Evolutionary conservation across 2,888 invertebrate genomes (phyloP).

Genomic region (Microctonus hyperodae): DNA sequence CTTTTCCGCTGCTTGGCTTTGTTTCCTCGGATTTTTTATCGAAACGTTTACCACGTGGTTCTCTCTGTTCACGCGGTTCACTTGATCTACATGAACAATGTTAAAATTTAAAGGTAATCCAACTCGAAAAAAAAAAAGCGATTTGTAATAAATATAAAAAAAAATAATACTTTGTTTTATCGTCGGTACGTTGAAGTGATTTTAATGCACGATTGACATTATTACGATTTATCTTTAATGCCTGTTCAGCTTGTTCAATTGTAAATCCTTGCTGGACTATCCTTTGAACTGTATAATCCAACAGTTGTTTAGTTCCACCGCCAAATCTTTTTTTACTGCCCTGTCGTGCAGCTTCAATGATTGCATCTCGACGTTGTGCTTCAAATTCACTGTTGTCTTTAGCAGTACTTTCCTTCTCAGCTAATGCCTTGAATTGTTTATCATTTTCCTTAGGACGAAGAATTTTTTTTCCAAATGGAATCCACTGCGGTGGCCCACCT

Average conservation of each 20-base stretch:
- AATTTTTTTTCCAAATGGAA: conserved; percentile 85
- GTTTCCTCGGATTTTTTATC: conserved; percentile 66
- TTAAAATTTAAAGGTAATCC: not conserved
- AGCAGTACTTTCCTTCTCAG: conserved; percentile 68
- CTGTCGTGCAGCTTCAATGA: conserved; percentile 83
- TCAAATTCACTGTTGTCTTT: conserved; percentile 87
- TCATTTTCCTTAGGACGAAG: conserved; percentile 68
- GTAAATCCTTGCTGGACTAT: conserved; percentile 82
- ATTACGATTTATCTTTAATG: conserved; percentile 75
- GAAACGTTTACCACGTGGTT: conserved; percentile 61
- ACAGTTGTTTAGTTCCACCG: conserved; percentile 67
- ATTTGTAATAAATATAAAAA: not conserved
- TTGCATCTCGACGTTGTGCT: conserved; percentile 86
- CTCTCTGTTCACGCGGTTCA: conserved; percentile 62
- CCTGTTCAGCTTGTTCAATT: conserved; percentile 78
- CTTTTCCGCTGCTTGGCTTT: conserved; percentile 78
- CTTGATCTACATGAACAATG: conserved; percentile 13
- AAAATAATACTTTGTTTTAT: conserved; percentile 37
- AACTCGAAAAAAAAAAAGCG: too few relatives aligned
- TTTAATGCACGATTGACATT: conserved; percentile 77
- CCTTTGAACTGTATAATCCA: conserved; percentile 79
- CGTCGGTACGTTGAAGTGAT: conserved; percentile 67
- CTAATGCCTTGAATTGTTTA: conserved; percentile 76
- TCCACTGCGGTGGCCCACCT: conserved; percentile 90
- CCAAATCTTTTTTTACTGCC: conserved; percentile 67